A percentile compares a stretch with the other conserved stretches of the same genome.
Evolutionary conservation across 2,113 vertebrate genomes (phyloP).

Genomic region (Potamarius usumacintae): DNA sequence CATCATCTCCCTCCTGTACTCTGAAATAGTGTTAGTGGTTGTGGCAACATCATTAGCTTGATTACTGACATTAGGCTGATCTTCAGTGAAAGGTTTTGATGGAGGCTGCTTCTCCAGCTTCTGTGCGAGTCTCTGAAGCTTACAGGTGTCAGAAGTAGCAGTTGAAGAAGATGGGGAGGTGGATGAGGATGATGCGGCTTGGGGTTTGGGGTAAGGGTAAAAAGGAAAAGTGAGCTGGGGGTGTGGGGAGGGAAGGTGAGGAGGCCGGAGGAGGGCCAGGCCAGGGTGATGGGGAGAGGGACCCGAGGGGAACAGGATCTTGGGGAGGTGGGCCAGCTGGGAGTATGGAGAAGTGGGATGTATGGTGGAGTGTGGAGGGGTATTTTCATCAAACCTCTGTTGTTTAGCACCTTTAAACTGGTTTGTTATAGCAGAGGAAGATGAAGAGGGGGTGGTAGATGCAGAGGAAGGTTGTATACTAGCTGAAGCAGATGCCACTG

Average conservation of each 20-base stretch:
- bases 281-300: slow-evolving; percentile 73
- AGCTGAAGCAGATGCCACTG: slow-evolving; percentile 66
- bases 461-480: slow-evolving; percentile 65
- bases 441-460: slow-evolving; percentile 58
- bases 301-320: slow-evolving; percentile 76
- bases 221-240: slow-evolving; percentile 78
- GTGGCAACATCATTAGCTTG: slow-evolving; percentile 67
- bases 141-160: slow-evolving; percentile 87
- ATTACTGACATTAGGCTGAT: slow-evolving; percentile 54
- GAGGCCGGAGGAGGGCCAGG: slow-evolving; percentile 79
- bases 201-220: slow-evolving; percentile 79
- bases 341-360: slow-evolving; percentile 72
- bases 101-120: slow-evolving; percentile 84
- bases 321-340: slow-evolving; percentile 76
- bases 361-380: slow-evolving; percentile 72
- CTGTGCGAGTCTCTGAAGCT: slow-evolving; percentile 86
- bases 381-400: slow-evolving; percentile 79
- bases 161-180: slow-evolving; percentile 68
- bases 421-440: slow-evolving; percentile 72
- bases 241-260: slow-evolving; percentile 72
- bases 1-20: slow-evolving; percentile 76
- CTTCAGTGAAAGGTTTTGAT: slow-evolving; percentile 60
- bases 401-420: slow-evolving; percentile 75
- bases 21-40: slow-evolving; percentile 61
- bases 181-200: slow-evolving; percentile 73